Percentiles rank a stretch among this genome's conserved stretches.
phyloP scores from a whole-genome alignment of 2,113 vertebrate species.

The Tragelaphus buxtoni region DNA sequence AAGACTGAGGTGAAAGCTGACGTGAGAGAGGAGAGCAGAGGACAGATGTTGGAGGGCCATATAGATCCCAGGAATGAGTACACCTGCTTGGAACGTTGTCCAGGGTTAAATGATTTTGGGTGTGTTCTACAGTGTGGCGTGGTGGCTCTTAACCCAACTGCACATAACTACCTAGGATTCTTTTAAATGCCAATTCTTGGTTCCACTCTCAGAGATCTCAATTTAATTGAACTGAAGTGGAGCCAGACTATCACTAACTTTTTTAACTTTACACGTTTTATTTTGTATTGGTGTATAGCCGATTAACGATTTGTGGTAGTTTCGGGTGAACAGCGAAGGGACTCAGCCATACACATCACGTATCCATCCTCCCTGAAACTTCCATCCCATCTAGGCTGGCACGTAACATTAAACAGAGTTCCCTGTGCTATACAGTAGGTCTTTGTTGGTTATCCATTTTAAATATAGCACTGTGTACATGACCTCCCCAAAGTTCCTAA shows the following conservation, averaged over 20 bases:
- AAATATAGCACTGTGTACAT: background rate
- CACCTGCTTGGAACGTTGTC: background rate
- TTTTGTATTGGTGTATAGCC: fast-evolving
- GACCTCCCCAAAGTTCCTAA: background rate
- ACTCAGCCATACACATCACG: background rate
- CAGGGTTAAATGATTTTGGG: background rate
- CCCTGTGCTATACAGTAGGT: background rate
- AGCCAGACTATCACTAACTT: background rate
- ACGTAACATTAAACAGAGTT: background rate
- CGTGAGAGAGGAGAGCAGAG: background rate
- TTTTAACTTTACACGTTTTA: background rate
- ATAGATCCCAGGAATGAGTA: background rate
- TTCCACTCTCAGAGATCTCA: background rate
- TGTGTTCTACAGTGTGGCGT: background rate
- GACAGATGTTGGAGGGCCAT: background rate
- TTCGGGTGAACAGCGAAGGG: background rate
- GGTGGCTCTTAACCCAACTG: background rate
- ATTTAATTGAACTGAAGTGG: background rate
- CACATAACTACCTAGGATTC: background rate
- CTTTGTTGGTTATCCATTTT: background rate
- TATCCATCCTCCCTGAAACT: background rate
- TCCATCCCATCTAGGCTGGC: background rate
- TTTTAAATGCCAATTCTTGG: background rate
- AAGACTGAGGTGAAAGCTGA: background rate
- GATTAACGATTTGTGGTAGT: background rate